Base-by-base conservation (phyloP, 2,113 vertebrate species). In the Empidonax traillii region DNA sequence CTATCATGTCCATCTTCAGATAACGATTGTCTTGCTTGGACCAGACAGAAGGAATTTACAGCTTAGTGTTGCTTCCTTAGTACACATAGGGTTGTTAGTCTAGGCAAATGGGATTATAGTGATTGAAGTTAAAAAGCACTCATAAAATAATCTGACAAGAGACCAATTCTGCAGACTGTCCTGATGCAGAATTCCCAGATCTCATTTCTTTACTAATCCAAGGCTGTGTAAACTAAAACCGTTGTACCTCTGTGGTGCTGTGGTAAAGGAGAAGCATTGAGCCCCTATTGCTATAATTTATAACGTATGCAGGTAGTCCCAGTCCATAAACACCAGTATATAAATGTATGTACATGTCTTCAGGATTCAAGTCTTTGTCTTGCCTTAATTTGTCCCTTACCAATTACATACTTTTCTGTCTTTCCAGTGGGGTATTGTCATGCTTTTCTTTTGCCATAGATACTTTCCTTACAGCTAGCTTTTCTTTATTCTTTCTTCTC, bases 111-210 rank as follows among this genome's bases (percentile, higher is more conserved):
- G 52, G 71, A 83, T 94, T 96, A 75, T 82, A 95, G 71, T 23
- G 86, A 93, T 84, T 72, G 62, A 96, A 95, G 84, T 92, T 93
- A 92, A 94, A 87, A 80, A 84, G 39, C 62, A 67, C 51, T 92
- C 90, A 41, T 81, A 79, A 93, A 92, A 85, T 74, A 72, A 71
- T 51, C 65, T 77, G 73, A 67, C 17, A 79, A 65, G 51, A 72
- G 35, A 65, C 53, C 61, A 72, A 8, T 85, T 87, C 56, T 95
- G 33, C 33, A 74, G 30, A 10, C 24, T 46, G 25, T 71, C 47
- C 47, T 80, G 49, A n/a, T 85, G 68, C 46, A 89, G 73, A 72
- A 85, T 85, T 95, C 39, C 49, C 31, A 87, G 66, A 53, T 91
- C 20, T 56, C 1, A 0, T 83, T 96, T 67, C 74, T 75, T 74